phyloP scores from a whole-genome alignment of 2,888 invertebrate genomes.

The Pachymerium ferrugineum region DNA sequence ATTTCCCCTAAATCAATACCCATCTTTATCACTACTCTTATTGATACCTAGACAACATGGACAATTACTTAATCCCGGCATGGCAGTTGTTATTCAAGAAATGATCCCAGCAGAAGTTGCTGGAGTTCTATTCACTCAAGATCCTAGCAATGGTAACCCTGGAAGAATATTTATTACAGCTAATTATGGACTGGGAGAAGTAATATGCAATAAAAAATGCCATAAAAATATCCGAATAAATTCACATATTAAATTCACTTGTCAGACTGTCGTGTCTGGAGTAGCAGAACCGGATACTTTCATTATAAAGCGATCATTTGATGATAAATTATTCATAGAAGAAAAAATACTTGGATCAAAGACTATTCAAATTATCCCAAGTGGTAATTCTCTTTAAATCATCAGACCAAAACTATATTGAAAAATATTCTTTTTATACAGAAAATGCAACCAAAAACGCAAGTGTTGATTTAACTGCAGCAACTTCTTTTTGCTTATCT shows the following conservation, averaged over 20 bases:
- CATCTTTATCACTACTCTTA: background rate
- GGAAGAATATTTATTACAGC: constrained; percentile 65
- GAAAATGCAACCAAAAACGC: constrained; percentile 49
- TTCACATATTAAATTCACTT: constrained; percentile 34
- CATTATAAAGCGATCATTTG: constrained; percentile 53
- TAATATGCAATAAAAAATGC: constrained; percentile 45
- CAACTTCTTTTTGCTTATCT: constrained; percentile 53
- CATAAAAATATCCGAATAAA: background rate
- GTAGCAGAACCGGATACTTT: constrained; percentile 70
- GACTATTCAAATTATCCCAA: constrained; percentile 51
- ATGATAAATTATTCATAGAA: constrained; percentile 51
- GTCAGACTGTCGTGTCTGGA: constrained; percentile 72
- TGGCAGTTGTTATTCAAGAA: constrained; percentile 74
- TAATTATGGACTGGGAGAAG: constrained; percentile 78
- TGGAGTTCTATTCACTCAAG: constrained; percentile 75
- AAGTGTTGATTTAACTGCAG: constrained; percentile 41
- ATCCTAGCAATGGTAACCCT: constrained; percentile 67
- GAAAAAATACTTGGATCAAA: constrained; percentile 49
- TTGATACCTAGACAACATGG: constrained; percentile 60
- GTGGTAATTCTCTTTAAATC: constrained; percentile 43
- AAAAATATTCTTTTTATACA: constrained; percentile 37
- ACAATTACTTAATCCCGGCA: constrained; percentile 59
- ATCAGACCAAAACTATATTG: background rate
- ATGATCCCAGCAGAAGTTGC: constrained; percentile 61
- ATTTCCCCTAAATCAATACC: no score